These are phyloP conservation scores for Ellobius talpinus DNA, from an alignment of 2,113 vertebrate species.

Conservation along the genomic window DNA sequence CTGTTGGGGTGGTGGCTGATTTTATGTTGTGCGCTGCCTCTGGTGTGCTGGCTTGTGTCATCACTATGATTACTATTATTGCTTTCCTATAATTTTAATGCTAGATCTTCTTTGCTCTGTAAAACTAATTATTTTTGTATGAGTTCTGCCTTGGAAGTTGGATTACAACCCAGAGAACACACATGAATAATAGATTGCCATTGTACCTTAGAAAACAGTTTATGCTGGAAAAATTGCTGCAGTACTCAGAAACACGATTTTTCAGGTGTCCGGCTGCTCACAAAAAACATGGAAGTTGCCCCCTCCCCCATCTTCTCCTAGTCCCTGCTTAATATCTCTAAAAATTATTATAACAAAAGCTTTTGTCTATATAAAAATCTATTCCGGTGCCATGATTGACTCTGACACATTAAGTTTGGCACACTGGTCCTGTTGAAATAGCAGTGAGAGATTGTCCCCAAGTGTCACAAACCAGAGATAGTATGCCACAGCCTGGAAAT, in stretches of 20 bases:
- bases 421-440: slow-evolving; percentile 24
- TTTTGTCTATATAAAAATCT: slow-evolving; percentile 34
- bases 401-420: not conserved
- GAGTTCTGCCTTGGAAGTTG: slow-evolving; percentile 56
- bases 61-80: slow-evolving; percentile 47
- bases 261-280: not conserved
- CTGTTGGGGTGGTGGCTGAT: not conserved
- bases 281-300: not conserved
- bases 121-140: slow-evolving; percentile 71
- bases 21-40: slow-evolving; percentile 5
- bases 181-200: not conserved
- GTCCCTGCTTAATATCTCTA: not conserved
- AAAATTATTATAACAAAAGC: slow-evolving; percentile 4
- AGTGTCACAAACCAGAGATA: not conserved
- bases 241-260: not conserved
- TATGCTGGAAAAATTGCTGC: not conserved
- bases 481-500: not conserved
- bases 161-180: slow-evolving; percentile 27
- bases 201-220: not conserved
- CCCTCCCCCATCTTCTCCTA: not conserved
- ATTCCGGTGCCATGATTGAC: not conserved
- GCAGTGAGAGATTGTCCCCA: not conserved
- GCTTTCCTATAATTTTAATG: slow-evolving; percentile 67
- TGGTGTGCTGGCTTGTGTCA: slow-evolving; percentile 57
- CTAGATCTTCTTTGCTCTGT: slow-evolving; percentile 54